Evolutionary conservation across 2,113 vertebrate species (phyloP), one percentile per base, ranked within the genome.

Genomic region (Hucho hucho): DNA sequence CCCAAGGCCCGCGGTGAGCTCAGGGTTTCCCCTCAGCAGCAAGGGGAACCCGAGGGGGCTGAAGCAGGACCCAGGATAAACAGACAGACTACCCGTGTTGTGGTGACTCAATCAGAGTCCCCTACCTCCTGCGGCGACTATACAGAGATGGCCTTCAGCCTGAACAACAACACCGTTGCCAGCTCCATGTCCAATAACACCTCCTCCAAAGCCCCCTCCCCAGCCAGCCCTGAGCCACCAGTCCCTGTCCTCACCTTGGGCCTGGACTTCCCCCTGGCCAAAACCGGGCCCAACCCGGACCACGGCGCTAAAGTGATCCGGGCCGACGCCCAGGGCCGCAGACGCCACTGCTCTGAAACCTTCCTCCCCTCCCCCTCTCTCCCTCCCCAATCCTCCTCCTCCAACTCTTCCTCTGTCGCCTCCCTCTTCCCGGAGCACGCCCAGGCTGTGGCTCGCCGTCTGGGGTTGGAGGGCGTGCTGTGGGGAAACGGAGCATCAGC

Each of bases 91-190:
- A 72, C 79, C 63, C 87, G 75, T 2, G 86, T 25, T 6, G 25
- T 84, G 6, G 82, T 74, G 70, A 69, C 69, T 3, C 87, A 87
- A 53, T 84, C 87, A 0, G 86, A 90, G 59, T 90, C 89, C 6
- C 91, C 91, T 4, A 82, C 82, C n/a, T 80, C 90, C 12, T 93
- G 89, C 74, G 88, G 89, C 4, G 93, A 94, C 79, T 94, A 94
- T 87, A 94, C 93, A 29, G 93, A 93, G 81, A 94, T 94, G 93
- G 92, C 87, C 73, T 94, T 93, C 76, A 88, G 89, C 76, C 69
- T 90, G 74, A 92, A 79, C n/a, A 85, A 74, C 73, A 86, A 81
- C 75, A 58, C 73, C 5, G 69, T 71, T 28, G 73, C 85, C 1
- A 86, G 77, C 74, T 77, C 89, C 4, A 78, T 84, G 20, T 75